Evolutionary conservation across 2,888 invertebrate genomes (phyloP).

Genomic region (Lithophane leautieri): DNA sequence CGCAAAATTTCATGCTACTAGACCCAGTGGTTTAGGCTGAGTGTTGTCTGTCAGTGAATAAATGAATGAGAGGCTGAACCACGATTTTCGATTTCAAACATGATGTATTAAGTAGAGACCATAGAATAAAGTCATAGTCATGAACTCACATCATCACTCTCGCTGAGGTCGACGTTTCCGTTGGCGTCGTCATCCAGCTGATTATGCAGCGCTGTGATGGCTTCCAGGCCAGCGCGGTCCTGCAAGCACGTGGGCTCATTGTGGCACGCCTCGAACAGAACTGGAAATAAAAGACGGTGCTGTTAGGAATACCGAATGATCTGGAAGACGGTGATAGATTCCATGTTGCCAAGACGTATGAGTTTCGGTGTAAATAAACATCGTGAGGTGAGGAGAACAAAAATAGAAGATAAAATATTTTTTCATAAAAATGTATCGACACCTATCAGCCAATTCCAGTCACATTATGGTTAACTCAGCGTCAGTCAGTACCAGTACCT

Average conservation of each 20-base stretch:
- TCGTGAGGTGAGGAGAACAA: too few relatives aligned
- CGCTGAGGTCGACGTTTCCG: constrained; percentile 98
- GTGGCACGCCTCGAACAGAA: constrained; percentile 87
- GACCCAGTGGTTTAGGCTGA: neutral
- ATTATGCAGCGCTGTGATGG: constrained; percentile 97
- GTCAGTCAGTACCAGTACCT: too few relatives aligned
- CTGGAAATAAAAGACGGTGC: constrained; percentile 74
- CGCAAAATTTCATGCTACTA: neutral
- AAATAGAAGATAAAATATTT: neutral
- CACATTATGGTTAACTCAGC: neutral
- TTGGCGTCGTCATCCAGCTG: constrained; percentile 99
- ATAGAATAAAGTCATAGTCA: neutral
- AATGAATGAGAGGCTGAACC: neutral
- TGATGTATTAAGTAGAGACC: neutral
- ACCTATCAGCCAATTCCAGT: neutral
- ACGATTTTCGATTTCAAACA: neutral
- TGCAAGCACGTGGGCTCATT: constrained; percentile 95
- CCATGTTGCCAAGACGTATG: too few relatives aligned
- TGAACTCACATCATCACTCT: constrained; percentile 97
- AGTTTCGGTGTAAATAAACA: too few relatives aligned
- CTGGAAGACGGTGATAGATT: neutral
- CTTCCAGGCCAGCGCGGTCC: constrained; percentile 97
- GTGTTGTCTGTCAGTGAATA: neutral
- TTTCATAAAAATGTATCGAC: too few relatives aligned
- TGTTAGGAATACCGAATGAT: constrained; percentile 24